Evolutionary conservation across 2,888 invertebrate species (phyloP).

Genomic region (Scaptomyza reducta): DNA sequence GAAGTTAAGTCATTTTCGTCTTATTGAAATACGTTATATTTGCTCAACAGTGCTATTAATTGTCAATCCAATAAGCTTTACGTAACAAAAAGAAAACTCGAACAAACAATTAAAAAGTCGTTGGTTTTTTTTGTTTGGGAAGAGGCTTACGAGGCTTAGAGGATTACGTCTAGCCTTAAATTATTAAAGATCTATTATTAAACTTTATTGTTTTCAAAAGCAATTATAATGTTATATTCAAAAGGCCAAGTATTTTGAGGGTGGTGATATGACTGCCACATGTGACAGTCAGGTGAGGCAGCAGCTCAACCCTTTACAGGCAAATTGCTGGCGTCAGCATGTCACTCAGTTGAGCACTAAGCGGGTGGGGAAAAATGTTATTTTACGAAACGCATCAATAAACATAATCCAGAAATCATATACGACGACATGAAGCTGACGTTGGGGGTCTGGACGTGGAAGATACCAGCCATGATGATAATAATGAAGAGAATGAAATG

Average conservation of each 20-base stretch:
- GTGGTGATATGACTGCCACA: slow-evolving; percentile 7
- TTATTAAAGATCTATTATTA: too few relatives aligned
- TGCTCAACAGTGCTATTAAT: too few relatives aligned
- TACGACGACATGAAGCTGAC: slow-evolving; percentile 18
- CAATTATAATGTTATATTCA: too few relatives aligned
- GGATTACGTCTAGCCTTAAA: too few relatives aligned
- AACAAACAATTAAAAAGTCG: too few relatives aligned
- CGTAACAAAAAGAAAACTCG: too few relatives aligned
- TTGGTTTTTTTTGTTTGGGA: too few relatives aligned
- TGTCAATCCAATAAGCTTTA: too few relatives aligned
- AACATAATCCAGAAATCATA: slow-evolving; percentile 54
- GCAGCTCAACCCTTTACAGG: slow-evolving; percentile 17
- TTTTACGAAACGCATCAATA: slow-evolving; percentile 60
- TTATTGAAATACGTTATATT: too few relatives aligned
- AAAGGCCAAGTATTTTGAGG: neutral
- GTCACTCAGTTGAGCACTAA: slow-evolving; percentile 5
- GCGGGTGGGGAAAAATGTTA: slow-evolving; percentile 19
- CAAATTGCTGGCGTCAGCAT: neutral
- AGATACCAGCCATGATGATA: slow-evolving; percentile 1
- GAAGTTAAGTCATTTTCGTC: too few relatives aligned
- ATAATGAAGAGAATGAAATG: slow-evolving; percentile 17
- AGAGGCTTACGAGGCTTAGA: too few relatives aligned
- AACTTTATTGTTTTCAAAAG: too few relatives aligned
- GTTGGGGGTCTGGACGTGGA: slow-evolving; percentile 8
- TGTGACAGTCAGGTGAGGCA: neutral